A percentile compares a stretch with the other conserved stretches of the same genome.
Conservation (phyloP, 30 jellyfish, hydroid and myxozoan species). For the Nemopilema nomurai region DNA sequence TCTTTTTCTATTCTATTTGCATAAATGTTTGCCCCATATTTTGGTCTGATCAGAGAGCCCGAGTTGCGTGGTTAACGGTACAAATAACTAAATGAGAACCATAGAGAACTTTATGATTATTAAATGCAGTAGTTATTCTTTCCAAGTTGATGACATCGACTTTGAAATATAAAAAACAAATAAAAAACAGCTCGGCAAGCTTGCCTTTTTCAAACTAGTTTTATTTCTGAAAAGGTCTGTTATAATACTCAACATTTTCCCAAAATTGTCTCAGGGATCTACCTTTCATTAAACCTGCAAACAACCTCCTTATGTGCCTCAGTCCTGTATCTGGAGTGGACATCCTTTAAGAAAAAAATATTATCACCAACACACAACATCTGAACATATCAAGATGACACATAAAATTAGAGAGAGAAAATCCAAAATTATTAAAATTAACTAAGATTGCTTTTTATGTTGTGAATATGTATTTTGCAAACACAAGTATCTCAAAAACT, state of each 20-base stretch:
- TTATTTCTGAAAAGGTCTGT: neutral
- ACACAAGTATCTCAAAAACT: too few relatives aligned
- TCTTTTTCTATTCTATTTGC: too few relatives aligned
- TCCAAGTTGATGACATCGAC: too few relatives aligned
- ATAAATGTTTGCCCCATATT: too few relatives aligned
- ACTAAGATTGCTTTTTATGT: too few relatives aligned
- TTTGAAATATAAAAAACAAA: too few relatives aligned
- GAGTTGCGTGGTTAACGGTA: too few relatives aligned
- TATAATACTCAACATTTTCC: neutral
- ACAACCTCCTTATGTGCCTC: constrained; percentile 94
- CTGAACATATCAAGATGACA: too few relatives aligned
- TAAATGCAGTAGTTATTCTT: neutral
- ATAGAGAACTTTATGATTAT: neutral
- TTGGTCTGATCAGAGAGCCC: too few relatives aligned
- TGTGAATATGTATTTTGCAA: too few relatives aligned
- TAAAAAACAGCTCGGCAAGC: neutral
- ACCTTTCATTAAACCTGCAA: constrained; percentile 95
- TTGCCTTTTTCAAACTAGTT: neutral
- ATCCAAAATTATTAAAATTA: too few relatives aligned
- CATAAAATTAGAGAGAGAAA: too few relatives aligned
- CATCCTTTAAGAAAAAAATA: constrained; percentile 63
- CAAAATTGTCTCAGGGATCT: neutral
- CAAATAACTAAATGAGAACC: neutral
- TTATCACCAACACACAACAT: neutral
- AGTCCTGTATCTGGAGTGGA: constrained; percentile 93